Conservation (phyloP, 2,113 vertebrate species). For the Cyprinodon variegatus region DNA sequence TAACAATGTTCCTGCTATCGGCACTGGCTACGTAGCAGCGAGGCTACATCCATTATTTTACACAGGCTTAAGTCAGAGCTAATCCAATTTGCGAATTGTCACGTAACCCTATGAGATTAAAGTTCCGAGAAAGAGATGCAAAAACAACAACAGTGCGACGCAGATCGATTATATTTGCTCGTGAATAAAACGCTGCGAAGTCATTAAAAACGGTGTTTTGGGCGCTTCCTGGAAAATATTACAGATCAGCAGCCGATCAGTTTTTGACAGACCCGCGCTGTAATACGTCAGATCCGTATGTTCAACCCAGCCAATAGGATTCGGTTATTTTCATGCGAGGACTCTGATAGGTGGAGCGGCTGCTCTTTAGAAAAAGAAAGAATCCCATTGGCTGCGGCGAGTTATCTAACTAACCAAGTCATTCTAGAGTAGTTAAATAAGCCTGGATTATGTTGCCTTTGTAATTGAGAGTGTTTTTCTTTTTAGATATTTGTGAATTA, state of each 20-base stretch:
- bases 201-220: neutral
- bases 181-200: neutral
- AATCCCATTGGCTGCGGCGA: constrained; percentile 33
- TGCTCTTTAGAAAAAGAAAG: constrained; percentile 3
- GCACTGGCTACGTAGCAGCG: constrained; percentile 32
- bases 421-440: neutral
- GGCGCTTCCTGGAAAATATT: neutral
- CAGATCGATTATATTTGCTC: fast-evolving
- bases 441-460: neutral
- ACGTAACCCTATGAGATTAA: constrained; percentile 37
- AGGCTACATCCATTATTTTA: constrained; percentile 49
- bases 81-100: constrained; percentile 72
- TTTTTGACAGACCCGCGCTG: constrained; percentile 75
- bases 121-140: neutral
- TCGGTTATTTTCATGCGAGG: fast-evolving
- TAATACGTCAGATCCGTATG: constrained; percentile 18
- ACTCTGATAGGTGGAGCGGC: neutral
- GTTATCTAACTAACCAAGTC: constrained; percentile 28
- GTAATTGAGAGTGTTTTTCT: neutral
- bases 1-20: neutral
- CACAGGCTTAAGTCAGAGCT: constrained; percentile 63
- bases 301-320: constrained; percentile 67
- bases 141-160: neutral
- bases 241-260: neutral
- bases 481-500: neutral